Evolutionary conservation across 2,797 vertebrate genomes (phyloP).

Genomic region (Podarcis siculus): DNA sequence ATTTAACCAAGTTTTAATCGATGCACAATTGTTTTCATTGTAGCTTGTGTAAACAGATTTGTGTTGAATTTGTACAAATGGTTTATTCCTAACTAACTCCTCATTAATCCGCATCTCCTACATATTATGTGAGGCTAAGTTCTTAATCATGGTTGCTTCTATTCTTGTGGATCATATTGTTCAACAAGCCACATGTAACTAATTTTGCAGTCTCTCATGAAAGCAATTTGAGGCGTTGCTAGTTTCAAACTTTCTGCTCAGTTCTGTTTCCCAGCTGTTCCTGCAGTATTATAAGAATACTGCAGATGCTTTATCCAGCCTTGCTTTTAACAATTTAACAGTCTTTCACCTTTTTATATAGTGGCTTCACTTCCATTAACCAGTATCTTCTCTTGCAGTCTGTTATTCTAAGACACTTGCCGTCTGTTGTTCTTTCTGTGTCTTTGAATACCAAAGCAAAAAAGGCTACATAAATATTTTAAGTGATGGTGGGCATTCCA

Average conservation of each 20-base stretch:
- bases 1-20: conserved; percentile 4
- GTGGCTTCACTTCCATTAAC: conserved; percentile 37
- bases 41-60: conserved; percentile 41
- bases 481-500: not conserved
- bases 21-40: not conserved
- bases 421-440: conserved; percentile 9
- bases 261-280: conserved; percentile 26
- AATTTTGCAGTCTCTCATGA: conserved; percentile 38
- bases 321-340: conserved; percentile 40
- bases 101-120: conserved; percentile 18
- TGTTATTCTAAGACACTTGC: conserved; percentile 9
- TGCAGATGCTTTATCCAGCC: conserved; percentile 60
- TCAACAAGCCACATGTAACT: conserved; percentile 33
- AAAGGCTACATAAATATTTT: not conserved
- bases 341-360: conserved; percentile 21
- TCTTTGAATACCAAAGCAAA: not conserved
- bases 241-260: not conserved
- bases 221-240: conserved; percentile 39
- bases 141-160: not conserved
- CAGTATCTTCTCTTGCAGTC: not conserved
- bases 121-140: conserved; percentile 23
- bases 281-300: conserved; percentile 32
- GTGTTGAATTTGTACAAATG: conserved; percentile 21
- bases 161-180: conserved; percentile 12
- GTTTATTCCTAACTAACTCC: conserved; percentile 5